These are phyloP conservation scores for Orthonyx spaldingii DNA, from an alignment of 2,113 vertebrate genomes.

Conservation along the genomic window DNA sequence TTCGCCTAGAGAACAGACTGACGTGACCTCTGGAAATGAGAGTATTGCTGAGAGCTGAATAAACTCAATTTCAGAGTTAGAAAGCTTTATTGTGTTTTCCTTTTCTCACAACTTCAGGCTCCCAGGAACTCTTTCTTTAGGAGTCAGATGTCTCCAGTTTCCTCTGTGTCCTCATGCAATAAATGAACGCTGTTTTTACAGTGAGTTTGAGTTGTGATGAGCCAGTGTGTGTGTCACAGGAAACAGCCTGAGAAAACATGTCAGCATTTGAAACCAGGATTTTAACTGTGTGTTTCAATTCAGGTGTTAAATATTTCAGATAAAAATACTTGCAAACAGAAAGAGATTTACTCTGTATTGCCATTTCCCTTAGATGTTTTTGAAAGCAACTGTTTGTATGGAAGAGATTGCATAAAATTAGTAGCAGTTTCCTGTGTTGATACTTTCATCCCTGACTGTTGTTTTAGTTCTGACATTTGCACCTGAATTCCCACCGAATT, in stretches of 20 bases:
- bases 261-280: not conserved
- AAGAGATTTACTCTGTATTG: not conserved
- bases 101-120: not conserved
- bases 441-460: not conserved
- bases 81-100: not conserved
- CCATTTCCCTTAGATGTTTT: not conserved
- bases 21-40: not conserved
- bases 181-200: not conserved
- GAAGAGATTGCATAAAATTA: not conserved
- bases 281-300: not conserved
- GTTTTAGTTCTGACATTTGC: not conserved
- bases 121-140: not conserved
- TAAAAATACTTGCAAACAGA: not conserved
- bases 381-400: not conserved
- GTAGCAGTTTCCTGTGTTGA: not conserved
- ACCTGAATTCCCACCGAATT: not conserved
- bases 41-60: not conserved
- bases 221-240: not conserved
- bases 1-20: not conserved
- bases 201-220: not conserved
- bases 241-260: not conserved
- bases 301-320: not conserved
- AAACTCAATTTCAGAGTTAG: not conserved
- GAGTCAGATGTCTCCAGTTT: not conserved
- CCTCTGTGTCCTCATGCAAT: not conserved